A percentile compares a stretch with the other conserved stretches of the same genome.
Evolutionary conservation across 2,113 vertebrate species (phyloP).

Genomic region (Poeciliopsis retropinna): DNA sequence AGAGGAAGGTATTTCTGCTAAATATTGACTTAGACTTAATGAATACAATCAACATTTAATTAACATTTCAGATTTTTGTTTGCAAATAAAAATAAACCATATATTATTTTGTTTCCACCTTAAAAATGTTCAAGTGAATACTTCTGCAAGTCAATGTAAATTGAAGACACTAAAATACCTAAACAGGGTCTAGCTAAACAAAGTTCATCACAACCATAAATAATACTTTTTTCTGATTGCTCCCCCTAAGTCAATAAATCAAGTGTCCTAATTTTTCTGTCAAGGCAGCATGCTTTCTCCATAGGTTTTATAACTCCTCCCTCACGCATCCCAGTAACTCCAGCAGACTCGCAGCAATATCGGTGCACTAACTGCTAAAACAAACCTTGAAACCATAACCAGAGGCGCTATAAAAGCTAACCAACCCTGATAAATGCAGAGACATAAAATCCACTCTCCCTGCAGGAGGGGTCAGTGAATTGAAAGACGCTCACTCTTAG

Average conservation of each 20-base stretch:
- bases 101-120: too few species aligned
- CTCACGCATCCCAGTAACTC: conserved; percentile 19
- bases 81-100: too few species aligned
- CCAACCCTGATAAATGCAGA: conserved; percentile 66
- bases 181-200: too few species aligned
- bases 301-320: conserved; percentile 23
- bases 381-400: conserved; percentile 62
- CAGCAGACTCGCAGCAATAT: conserved; percentile 35
- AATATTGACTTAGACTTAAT: too few species aligned
- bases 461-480: conserved; percentile 51
- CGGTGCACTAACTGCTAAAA: conserved; percentile 46
- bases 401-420: conserved; percentile 63
- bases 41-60: too few species aligned
- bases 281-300: conserved; percentile 4
- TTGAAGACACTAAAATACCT: too few species aligned
- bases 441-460: conserved; percentile 67
- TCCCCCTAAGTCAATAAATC: not conserved
- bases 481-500: conserved; percentile 59
- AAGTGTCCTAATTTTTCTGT: conserved; percentile 9
- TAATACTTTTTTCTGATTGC: not conserved
- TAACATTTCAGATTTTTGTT: too few species aligned
- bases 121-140: too few species aligned
- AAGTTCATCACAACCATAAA: not conserved
- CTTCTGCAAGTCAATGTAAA: too few species aligned
- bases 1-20: too few species aligned